Percentiles rank a stretch among this genome's conserved stretches.
These are phyloP conservation scores for Gymnogyps californianus DNA, from an alignment of 2,113 vertebrate genomes.

Conservation along the genomic window DNA sequence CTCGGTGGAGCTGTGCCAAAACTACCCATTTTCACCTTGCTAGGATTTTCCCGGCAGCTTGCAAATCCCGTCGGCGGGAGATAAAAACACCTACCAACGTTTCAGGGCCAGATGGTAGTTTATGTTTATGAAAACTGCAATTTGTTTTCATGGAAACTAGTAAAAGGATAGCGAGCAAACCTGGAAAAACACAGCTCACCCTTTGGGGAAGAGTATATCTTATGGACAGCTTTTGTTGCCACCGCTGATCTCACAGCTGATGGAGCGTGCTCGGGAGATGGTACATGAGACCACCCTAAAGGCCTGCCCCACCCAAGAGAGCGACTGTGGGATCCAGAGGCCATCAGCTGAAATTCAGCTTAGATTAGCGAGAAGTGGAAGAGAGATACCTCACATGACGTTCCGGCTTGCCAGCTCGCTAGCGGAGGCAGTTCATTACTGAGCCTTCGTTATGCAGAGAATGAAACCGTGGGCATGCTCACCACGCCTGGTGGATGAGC, in stretches of 20 bases:
- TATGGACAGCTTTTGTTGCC: background rate
- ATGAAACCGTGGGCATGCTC: background rate
- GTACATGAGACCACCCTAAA: background rate
- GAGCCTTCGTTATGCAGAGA: background rate
- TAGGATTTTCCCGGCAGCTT: conserved; percentile 33
- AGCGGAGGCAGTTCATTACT: background rate
- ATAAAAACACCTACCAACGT: background rate
- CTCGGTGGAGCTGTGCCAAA: background rate
- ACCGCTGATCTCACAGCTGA: background rate
- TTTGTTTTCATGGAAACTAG: conserved; percentile 53
- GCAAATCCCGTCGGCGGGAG: background rate
- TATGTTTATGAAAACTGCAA: conserved; percentile 27
- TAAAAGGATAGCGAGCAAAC: background rate
- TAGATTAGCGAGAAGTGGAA: background rate
- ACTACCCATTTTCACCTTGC: conserved; percentile 10
- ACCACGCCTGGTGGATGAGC: background rate
- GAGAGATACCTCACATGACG: background rate
- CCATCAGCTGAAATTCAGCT: background rate
- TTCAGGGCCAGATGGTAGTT: conserved; percentile 48
- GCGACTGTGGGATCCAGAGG: background rate
- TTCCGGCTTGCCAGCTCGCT: background rate
- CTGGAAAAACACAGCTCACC: background rate
- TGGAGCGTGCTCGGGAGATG: background rate
- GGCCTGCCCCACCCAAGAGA: background rate
- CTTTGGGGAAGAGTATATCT: background rate